A percentile compares a stretch with the other conserved stretches of the same genome.
phyloP scores from a whole-genome alignment of 2,113 vertebrate species.

The Pterophyllum scalare region DNA sequence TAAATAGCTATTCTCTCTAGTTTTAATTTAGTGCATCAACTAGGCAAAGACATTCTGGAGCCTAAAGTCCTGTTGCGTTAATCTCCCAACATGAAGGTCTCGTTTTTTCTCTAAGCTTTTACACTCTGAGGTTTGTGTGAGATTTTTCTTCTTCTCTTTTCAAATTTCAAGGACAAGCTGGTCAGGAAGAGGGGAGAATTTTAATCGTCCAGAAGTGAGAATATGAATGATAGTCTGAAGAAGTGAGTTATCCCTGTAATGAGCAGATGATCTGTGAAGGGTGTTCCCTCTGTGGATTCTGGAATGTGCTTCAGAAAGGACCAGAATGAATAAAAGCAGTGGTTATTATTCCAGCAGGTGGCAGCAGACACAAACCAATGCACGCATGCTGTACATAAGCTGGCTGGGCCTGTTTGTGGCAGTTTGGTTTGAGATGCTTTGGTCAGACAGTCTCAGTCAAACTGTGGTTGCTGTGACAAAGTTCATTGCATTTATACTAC shows the following conservation, averaged over 20 bases:
- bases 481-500: neutral
- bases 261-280: slow-evolving; percentile 66
- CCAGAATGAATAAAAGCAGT: slow-evolving; percentile 1
- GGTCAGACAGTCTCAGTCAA: neutral
- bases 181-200: slow-evolving; percentile 23
- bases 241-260: slow-evolving; percentile 41
- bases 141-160: neutral
- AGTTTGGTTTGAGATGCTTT: neutral
- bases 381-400: neutral
- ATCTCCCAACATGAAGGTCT: slow-evolving; percentile 34
- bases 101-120: slow-evolving; percentile 15
- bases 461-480: neutral
- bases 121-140: neutral
- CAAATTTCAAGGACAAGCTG: slow-evolving; percentile 21
- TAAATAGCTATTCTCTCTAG: slow-evolving; percentile 11
- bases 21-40: slow-evolving; percentile 10
- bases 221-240: slow-evolving; percentile 24
- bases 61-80: slow-evolving; percentile 19
- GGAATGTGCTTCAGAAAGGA: slow-evolving; percentile 6
- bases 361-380: slow-evolving; percentile 63
- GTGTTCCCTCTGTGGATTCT: slow-evolving; percentile 29
- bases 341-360: slow-evolving; percentile 60
- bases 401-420: neutral
- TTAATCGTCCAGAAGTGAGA: slow-evolving; percentile 34
- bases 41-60: neutral